Conservation (phyloP, 2,888 invertebrate genomes). For the Mythimna impura region DNA sequence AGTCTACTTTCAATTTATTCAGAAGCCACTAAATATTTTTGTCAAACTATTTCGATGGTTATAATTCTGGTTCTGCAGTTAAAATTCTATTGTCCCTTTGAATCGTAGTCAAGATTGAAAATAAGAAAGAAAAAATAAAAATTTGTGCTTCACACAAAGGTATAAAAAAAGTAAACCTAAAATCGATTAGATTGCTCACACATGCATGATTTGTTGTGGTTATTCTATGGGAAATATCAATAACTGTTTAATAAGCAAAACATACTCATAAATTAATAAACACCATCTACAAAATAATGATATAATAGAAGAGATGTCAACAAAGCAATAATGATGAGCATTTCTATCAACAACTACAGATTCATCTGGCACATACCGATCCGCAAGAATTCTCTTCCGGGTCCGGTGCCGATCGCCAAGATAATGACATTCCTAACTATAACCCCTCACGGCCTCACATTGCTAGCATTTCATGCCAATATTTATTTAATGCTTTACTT, state of each 20-base stretch:
- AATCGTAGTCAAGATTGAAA: too few relatives aligned
- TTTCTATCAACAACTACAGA: slow-evolving; percentile 45
- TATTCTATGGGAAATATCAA: neutral
- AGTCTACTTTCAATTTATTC: neutral
- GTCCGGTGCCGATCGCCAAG: slow-evolving; percentile 33
- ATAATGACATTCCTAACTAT: slow-evolving; percentile 60
- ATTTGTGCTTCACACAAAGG: too few relatives aligned
- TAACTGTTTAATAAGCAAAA: neutral
- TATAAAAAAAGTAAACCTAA: too few relatives aligned
- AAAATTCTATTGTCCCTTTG: too few relatives aligned
- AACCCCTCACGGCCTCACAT: slow-evolving; percentile 47
- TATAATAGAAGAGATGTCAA: neutral
- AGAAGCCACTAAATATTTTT: neutral
- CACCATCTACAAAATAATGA: neutral
- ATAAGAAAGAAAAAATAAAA: too few relatives aligned
- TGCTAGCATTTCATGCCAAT: slow-evolving; percentile 43
- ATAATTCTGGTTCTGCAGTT: too few relatives aligned
- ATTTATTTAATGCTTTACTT: slow-evolving; percentile 33
- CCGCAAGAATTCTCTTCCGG: slow-evolving; percentile 41
- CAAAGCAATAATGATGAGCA: slow-evolving; percentile 19
- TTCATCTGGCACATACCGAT: slow-evolving; percentile 54
- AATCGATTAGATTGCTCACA: neutral
- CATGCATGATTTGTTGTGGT: too few relatives aligned
- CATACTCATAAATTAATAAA: neutral
- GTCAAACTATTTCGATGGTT: neutral